A percentile compares a stretch with the other conserved stretches of the same genome.
These are phyloP conservation scores for Zalophus californianus DNA, from an alignment of 2,797 vertebrate species.

Conservation along the genomic window DNA sequence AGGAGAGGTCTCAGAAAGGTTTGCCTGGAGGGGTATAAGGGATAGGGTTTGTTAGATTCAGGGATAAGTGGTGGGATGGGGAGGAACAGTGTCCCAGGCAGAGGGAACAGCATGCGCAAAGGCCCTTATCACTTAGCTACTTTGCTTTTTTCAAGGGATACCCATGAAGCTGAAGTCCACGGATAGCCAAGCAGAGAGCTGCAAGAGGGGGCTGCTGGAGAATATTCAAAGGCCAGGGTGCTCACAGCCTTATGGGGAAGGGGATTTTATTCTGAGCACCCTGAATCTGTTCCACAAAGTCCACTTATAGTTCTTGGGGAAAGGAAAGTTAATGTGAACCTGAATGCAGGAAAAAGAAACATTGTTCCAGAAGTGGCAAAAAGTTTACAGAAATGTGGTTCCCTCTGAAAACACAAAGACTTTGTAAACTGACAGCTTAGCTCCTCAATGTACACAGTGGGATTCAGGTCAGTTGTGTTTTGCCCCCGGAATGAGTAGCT, in stretches of 20 bases:
- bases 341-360: not conserved
- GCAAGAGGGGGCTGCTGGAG: not conserved
- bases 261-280: not conserved
- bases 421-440: not conserved
- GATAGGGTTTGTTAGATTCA: not conserved
- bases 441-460: not conserved
- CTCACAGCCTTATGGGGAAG: too few species aligned
- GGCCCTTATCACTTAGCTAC: not conserved
- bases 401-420: not conserved
- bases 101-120: not conserved
- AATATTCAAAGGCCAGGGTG: not conserved
- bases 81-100: not conserved
- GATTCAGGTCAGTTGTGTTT: not conserved
- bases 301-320: not conserved
- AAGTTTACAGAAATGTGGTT: not conserved
- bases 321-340: not conserved
- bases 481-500: not conserved
- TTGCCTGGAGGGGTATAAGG: not conserved
- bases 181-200: not conserved
- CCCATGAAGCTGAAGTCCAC: not conserved
- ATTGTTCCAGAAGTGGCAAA: not conserved
- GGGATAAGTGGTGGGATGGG: rapidly evolving
- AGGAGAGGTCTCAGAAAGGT: not conserved
- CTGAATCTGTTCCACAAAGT: not conserved
- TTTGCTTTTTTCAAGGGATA: not conserved